phyloP scores from a whole-genome alignment of 2,113 vertebrate species.

The Crocuta crocuta region DNA sequence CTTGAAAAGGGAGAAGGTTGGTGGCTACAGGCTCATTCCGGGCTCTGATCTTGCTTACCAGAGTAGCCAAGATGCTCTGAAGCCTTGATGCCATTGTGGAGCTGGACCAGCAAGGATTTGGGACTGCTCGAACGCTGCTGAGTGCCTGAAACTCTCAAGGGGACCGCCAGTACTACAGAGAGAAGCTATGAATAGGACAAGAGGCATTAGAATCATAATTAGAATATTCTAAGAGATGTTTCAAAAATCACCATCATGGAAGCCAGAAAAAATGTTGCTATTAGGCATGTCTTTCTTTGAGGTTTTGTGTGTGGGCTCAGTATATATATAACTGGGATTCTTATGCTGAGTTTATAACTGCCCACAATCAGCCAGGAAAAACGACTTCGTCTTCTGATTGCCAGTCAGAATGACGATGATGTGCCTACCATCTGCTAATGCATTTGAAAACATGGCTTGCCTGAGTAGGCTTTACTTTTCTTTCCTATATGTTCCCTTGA shows the following conservation, averaged over 20 bases:
- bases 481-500: background rate
- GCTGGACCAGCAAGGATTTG: background rate
- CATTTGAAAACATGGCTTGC: background rate
- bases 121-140: too few species aligned
- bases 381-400: background rate
- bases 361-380: background rate
- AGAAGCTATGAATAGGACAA: background rate
- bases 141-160: background rate
- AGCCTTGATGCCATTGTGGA: rapidly evolving
- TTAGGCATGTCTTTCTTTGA: background rate
- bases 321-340: background rate
- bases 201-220: background rate
- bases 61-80: too few species aligned
- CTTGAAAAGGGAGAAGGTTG: background rate
- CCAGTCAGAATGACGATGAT: background rate
- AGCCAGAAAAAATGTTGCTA: background rate
- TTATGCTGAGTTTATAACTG: background rate
- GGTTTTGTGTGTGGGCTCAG: background rate
- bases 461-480: background rate
- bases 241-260: background rate
- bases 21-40: background rate
- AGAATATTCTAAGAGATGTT: background rate
- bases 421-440: background rate
- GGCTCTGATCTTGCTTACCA: background rate
- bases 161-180: too few species aligned